Evolutionary conservation across 2,888 invertebrate genomes (phyloP), one percentile per base, ranked within the genome.

Genomic region (Catonia carolina): DNA sequence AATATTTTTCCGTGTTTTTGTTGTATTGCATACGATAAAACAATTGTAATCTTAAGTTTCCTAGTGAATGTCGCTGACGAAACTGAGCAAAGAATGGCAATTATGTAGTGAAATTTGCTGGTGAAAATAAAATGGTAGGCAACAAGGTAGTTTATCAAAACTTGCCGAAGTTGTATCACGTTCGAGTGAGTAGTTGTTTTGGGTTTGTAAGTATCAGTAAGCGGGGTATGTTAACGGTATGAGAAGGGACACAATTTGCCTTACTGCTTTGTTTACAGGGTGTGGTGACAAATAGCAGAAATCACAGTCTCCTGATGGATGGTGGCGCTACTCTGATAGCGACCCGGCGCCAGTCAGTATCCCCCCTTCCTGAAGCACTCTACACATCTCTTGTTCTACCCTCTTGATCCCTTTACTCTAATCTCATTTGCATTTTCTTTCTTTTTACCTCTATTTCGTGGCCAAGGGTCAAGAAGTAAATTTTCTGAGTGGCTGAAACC

Each of bases 231-330:
- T n/a, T n/a, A n/a, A 27, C 5, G 27, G 8, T 27, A 27, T 6
- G 8, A 27, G 8, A 27, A 8, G 27, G 27, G 27, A 8, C 27
- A 27, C 45, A 45, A 45, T 45, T 45, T 45, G 45, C 45, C 45
- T 45, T 45, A 45, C 45, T 45, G 45, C 45, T 45, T 45, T 45
- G 45, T 45, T 45, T 45, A 45, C 45, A 45, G 45, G 22, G 45
- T 45, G 45, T 45, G 45, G 45, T 45, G 45, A 45, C 45, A 45
- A 45, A 45, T 45, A 45, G 45, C 45, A 27, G 23, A 27, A 45
- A 45, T 45, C 45, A 45, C 23, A 45, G 45, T 45, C 23, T 45
- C 23, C 45, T 45, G 45, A 45, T 45, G 27, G 45, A 45, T 45
- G 45, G 45, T 27, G 45, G n/a, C 45, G 23, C 45, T 45, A 23